Conservation (phyloP, 2,888 invertebrate genomes). For the Caenorhabditis uteleia region DNA sequence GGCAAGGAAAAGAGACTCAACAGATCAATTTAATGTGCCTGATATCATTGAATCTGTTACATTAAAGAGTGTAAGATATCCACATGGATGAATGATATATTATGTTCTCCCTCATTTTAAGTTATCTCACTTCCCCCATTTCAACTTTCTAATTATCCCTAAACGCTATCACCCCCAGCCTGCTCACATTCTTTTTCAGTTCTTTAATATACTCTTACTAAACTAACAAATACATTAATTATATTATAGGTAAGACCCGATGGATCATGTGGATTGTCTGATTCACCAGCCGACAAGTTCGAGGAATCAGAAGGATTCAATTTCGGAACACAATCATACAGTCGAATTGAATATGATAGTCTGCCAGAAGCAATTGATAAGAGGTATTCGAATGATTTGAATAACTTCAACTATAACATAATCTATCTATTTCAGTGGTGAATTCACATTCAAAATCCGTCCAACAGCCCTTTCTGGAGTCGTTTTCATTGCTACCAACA, state of each 20-base stretch:
- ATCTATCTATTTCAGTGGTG: conserved; percentile 68
- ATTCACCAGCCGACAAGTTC: conserved; percentile 47
- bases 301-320: conserved; percentile 67
- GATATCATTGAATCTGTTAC: no score
- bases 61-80: no score
- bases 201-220: conserved; percentile 1
- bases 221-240: no score
- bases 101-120: no score
- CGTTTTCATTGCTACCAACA: conserved; percentile 80
- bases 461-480: conserved; percentile 82
- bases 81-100: no score
- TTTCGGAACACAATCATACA: conserved; percentile 70
- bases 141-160: background rate
- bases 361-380: conserved; percentile 63
- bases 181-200: no score
- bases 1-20: no score
- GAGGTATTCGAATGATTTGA: conserved; percentile 37
- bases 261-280: conserved; percentile 59
- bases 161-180: no score
- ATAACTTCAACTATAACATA: background rate
- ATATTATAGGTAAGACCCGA: conserved; percentile 45
- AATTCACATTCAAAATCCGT: conserved; percentile 82
- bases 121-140: background rate
- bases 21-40: no score
- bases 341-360: conserved; percentile 69